Evolutionary conservation across 2,797 vertebrate species (phyloP).

Genomic region (Lithobates sylvaticus): DNA sequence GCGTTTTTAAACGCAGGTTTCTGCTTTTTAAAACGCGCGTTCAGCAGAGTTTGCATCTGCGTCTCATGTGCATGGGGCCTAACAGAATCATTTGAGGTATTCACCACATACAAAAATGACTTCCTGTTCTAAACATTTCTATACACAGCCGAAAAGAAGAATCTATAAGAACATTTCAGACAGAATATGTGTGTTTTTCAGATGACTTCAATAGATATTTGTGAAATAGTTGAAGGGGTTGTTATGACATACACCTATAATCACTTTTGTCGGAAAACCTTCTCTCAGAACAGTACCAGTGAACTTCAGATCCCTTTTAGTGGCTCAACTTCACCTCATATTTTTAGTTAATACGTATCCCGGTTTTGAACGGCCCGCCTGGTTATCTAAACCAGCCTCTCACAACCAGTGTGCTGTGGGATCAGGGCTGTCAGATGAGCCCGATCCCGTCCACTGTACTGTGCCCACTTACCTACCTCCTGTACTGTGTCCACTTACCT

Average conservation of each 20-base stretch:
- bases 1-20: too few species aligned
- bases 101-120: not conserved
- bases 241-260: not conserved
- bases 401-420: too few species aligned
- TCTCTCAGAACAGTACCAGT: not conserved
- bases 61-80: too few species aligned
- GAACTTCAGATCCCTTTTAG: not conserved
- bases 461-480: too few species aligned
- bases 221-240: not conserved
- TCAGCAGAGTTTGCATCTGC: too few species aligned
- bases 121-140: slow-evolving; percentile 15
- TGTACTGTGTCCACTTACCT: too few species aligned
- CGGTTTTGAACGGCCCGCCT: too few species aligned
- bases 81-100: not conserved
- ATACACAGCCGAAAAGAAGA: not conserved
- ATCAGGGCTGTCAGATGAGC: too few species aligned
- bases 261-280: not conserved
- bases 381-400: too few species aligned
- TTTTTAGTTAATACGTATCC: too few species aligned
- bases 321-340: not conserved
- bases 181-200: not conserved
- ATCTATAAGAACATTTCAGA: not conserved
- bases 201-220: not conserved
- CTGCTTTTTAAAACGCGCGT: too few species aligned
- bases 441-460: too few species aligned